Evolutionary conservation across 2,113 vertebrate species (phyloP), one percentile per base, ranked within the genome.

Genomic region (Sorex fumeus): DNA sequence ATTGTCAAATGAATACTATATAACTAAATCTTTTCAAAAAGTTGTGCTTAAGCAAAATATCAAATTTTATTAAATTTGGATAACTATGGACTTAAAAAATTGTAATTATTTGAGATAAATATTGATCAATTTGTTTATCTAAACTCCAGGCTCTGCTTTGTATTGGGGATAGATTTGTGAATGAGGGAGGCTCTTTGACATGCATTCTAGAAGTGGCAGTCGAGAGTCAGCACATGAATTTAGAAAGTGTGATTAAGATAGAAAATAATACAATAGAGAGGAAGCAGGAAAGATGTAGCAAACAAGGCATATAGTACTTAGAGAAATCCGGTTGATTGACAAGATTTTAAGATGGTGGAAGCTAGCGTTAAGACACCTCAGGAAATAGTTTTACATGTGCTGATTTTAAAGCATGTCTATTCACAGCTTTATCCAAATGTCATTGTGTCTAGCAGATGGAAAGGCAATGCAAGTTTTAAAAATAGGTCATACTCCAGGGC

Each of bases 111-210:
- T 83, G 62, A 10, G 69, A 70, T 16, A 67, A 60, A n/a, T 76
- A 64, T 28, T 40, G 64, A 66, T 27, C 86, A 36, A 71, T 50
- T 50, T 50, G 47, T 50, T 50, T 50, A 3, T 30, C 28, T 70
- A 3, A 27, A 23, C 0, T 75, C 13, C 2, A 23, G 3, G 19
- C 6, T 27, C 5, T 36, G 5, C 2, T 50, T 15, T 18, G 1
- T 7, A 27, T 23, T 4, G 9, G 32, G 5, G 19, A 30, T 6
- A 83, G 25, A 43, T 9, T 6, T 2, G 0, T 74, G 53, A 62
- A 32, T 50, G 5, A 74, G 27, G 2, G 3, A 23, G 9, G 0
- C 15, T 27, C 18, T 25, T 16, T 3, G 2, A 21, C 12, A 57
- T 71, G 7, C 8, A 71, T 84, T 60, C 50, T 77, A 69, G 57